Conservation (phyloP, 2,113 vertebrate genomes). For the Apaloderma vittatum region DNA sequence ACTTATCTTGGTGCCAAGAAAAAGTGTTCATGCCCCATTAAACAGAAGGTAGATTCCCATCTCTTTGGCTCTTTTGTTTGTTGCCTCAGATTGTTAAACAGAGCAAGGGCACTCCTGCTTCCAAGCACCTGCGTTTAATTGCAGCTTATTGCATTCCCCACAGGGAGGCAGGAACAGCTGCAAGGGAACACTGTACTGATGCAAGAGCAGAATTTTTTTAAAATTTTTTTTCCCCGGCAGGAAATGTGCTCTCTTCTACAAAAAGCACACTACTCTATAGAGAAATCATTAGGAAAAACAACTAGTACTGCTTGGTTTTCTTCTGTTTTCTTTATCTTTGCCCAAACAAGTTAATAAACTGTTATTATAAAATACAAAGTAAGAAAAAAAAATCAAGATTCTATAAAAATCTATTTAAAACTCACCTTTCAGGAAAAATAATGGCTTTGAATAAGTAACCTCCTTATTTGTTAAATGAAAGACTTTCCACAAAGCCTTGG, state of each 20-base stretch:
- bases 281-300: constrained; percentile 11
- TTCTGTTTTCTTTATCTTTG: neutral
- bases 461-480: constrained; percentile 36
- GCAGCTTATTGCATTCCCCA: constrained; percentile 62
- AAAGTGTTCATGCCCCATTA: constrained; percentile 39
- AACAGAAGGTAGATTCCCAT: constrained; percentile 36
- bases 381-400: neutral
- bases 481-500: constrained; percentile 42
- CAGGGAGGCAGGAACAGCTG: constrained; percentile 66
- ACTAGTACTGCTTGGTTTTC: neutral
- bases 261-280: neutral
- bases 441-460: neutral
- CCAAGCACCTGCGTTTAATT: constrained; percentile 75
- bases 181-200: constrained; percentile 50
- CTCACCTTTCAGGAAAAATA: constrained; percentile 33
- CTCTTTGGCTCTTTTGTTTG: constrained; percentile 56
- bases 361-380: neutral
- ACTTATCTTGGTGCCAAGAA: neutral
- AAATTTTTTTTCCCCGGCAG: constrained; percentile 6
- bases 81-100: constrained; percentile 63
- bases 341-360: constrained; percentile 46
- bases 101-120: constrained; percentile 61
- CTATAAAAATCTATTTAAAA: constrained; percentile 42
- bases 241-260: constrained; percentile 30
- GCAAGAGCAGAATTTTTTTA: constrained; percentile 39